Evolutionary conservation across 2,113 vertebrate genomes (phyloP), one percentile per base, ranked within the genome.

Genomic region (Lagopus muta): DNA sequence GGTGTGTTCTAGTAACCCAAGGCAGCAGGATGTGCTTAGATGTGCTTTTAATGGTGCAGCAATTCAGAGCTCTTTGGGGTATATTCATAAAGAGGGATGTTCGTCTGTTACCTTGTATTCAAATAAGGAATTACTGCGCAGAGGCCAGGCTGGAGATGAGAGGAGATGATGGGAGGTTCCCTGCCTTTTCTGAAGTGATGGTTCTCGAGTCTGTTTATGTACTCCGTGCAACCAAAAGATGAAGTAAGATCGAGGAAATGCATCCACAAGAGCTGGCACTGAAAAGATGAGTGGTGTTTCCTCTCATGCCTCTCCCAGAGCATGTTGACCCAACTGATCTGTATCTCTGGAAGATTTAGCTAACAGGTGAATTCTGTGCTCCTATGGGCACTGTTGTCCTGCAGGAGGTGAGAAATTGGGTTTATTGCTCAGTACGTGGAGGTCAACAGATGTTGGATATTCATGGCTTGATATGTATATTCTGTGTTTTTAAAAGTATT

Each of bases 21-120:
- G 93, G 32, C 96, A 96, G 95, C 94, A 90, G 96, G 89, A 85
- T 95, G 55, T 96, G 71, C 82, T 65, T 80, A 90, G 92, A 96
- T 97, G 74, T 89, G 90, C 82, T 96, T 97, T 97, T 97, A 97
- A 97, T 94, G 95, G 95, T 92, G 86, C 67, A 92, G 54, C 74
- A 70, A 95, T 97, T 97, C 87, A 88, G 92, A 96, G 86, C 95
- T 97, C 96, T 93, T 96, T 73, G 43, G 94, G 94, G 60, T 92
- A 88, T 83, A 94, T 92, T 97, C 81, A 87, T 96, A 61, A 95
- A 95, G 86, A 96, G 43, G 24, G 40, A 79, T 96, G 81, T 66
- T 94, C 66, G 72, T 94, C 84, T 95, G 80, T 92, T 97, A 74
- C 24, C 80, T 92, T 73, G 30, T 96, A 85, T 96, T 96, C 89